Evolutionary conservation across 2,797 vertebrate species (phyloP), one percentile per base, ranked within the genome.

Genomic region (Girardinus metallicus): DNA sequence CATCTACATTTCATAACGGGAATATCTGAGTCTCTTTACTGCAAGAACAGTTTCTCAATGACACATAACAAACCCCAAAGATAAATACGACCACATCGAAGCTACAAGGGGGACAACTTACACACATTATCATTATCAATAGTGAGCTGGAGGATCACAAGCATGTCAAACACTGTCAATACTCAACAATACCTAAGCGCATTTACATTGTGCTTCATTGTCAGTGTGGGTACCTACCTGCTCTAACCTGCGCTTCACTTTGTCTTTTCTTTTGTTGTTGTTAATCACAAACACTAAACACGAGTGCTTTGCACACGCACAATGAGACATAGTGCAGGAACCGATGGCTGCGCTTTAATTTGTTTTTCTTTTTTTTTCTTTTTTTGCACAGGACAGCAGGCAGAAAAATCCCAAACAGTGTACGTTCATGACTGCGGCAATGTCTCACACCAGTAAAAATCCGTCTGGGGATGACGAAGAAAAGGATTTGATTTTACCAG

Each of bases 151-250:
- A 84, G 72, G 81, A 81, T 89, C 77, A 93, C 84, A 23, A 82
- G 74, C 83, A 87, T 46, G 49, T 89, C 70, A 86, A 86, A 90
- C 81, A 87, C 80, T 39, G 76, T 84, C 78, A 74, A 64, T 57
- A 89, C 80, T 84, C 73, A 60, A 90, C 86, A 80, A 85, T 74
- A 86, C 51, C 34, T 68, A 89, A 73, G 76, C 88, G 89, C 86
- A 83, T 92, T 86, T 79, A 92, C 76, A 84, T 91, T 92, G 91
- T 91, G 91, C 90, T 93, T 90, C 85, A 80, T 73, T 85, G 77
- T 88, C 78, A 80, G 43, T 70, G 49, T 80, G 77, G 89, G n/a
- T 49, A 83, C 75, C 81, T 78, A 84, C 82, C 66, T 64, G 55
- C 64, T 36, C 79, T 74, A 46, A 85, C 73, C 83, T 89, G 87